These are phyloP conservation scores for Hirundo rustica DNA, from an alignment of 2,797 vertebrate genomes.

Conservation along the genomic window DNA sequence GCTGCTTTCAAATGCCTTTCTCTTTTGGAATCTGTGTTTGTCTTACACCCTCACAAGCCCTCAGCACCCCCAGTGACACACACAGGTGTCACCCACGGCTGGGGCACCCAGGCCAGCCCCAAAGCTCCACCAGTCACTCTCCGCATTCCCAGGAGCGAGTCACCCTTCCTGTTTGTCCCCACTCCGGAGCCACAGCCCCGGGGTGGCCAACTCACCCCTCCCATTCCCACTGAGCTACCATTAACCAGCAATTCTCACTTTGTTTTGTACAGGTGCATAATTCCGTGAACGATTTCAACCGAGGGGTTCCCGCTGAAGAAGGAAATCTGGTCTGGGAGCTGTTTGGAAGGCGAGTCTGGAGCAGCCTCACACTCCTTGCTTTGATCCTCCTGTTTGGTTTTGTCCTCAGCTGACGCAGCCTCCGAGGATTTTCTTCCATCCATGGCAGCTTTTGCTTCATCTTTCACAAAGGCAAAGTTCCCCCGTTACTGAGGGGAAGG, in stretches of 20 bases:
- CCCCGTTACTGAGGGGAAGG: background rate
- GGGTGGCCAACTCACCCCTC: background rate
- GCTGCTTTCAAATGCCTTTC: fast-evolving
- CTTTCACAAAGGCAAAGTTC: conserved; percentile 64
- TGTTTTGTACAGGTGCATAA: conserved; percentile 99
- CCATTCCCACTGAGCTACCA: background rate
- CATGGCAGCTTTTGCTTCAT: conserved; percentile 45
- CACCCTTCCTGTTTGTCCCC: conserved; percentile 11
- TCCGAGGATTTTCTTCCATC: conserved; percentile 66
- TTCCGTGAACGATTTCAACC: conserved; percentile 95
- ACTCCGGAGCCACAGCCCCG: background rate
- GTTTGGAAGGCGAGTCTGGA: conserved; percentile 91
- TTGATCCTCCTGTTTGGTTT: conserved; percentile 54
- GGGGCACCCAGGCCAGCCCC: background rate
- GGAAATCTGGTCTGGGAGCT: conserved; percentile 95
- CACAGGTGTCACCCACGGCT: background rate
- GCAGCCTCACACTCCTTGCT: conserved; percentile 59
- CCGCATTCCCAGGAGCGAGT: background rate
- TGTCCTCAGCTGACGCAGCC: conserved; percentile 57
- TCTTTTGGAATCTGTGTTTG: fast-evolving
- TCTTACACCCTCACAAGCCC: background rate
- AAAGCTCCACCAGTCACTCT: background rate
- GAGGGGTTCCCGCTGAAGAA: conserved; percentile 98
- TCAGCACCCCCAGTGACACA: background rate
- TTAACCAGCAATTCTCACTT: conserved; percentile 83